Evolutionary conservation across 2,888 invertebrate genomes (phyloP), one percentile per base, ranked within the genome.

Genomic region (Eudasyphora cyanicolor): DNA sequence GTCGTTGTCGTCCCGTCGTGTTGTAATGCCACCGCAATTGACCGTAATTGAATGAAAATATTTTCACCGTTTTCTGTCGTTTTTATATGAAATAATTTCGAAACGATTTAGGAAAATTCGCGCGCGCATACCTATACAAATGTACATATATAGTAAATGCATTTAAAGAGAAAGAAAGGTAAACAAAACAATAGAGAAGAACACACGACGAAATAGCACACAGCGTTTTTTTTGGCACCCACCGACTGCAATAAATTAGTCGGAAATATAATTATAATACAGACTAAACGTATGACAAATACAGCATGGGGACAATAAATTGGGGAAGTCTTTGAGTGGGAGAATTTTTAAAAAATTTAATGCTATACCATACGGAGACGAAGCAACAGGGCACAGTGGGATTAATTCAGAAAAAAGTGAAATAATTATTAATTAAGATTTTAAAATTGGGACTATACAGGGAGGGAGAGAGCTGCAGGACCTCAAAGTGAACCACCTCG

Each of bases 31-130:
- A 42, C 76, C 51, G 49, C 67, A 73, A 67, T 62, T 62, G 74
- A 74, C 60, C 42, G 74, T 69, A 74, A 79, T 70, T n/a, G 29
- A 83, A 74, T 76, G 45, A 54, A 83, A 83, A 64, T 70, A 62
- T 76, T 73, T 83, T 74, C 38, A 42, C 19, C 32, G 71, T 76
- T 54, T 71, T 51, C 45, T 38, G 27, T 67, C 35, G 8, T 2
- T 74, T 74, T 29, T 57, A 71, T 76, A 76, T 38, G 27, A n/a
- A n/a, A n/a, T n/a, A n/a, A 69, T 64, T 64, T 10, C 64, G 51
- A 64, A 51, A 51, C 24, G 19, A 49, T 49, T 2, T 49, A 7
- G 19, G 10, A n/a, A n/a, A n/a, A n/a, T n/a, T n/a, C n/a, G n/a
- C n/a, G n/a, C n/a, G n/a, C n/a, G n/a, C n/a, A n/a, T n/a, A n/a